These are phyloP conservation scores for Limanda limanda DNA, from an alignment of 2,113 vertebrate genomes.

Conservation along the genomic window DNA sequence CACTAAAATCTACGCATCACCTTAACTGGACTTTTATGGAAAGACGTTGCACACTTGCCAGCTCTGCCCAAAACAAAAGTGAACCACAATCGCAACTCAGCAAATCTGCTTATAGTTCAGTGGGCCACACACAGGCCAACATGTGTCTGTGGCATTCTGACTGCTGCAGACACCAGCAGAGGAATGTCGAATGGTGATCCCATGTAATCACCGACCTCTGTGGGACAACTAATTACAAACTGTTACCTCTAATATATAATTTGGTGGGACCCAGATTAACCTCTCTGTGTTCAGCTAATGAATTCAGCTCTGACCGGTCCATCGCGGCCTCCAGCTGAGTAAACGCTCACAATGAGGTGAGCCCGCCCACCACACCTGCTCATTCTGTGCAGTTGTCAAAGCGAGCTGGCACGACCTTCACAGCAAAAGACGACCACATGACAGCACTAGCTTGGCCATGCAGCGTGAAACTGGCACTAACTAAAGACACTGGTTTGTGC, in stretches of 20 bases:
- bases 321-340: slow-evolving; percentile 55
- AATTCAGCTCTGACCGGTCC: slow-evolving; percentile 42
- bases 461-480: slow-evolving; percentile 6
- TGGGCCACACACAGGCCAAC: slow-evolving; percentile 66
- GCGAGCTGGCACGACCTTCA: slow-evolving; percentile 25
- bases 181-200: slow-evolving; percentile 58
- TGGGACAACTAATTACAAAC: slow-evolving; percentile 71
- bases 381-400: slow-evolving; percentile 36
- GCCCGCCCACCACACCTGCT: slow-evolving; percentile 50
- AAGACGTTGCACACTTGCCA: slow-evolving; percentile 32
- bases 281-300: slow-evolving; percentile 54
- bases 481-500: slow-evolving; percentile 3
- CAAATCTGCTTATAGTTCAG: slow-evolving; percentile 60
- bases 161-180: slow-evolving; percentile 34
- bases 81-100: slow-evolving; percentile 53
- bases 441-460: background rate
- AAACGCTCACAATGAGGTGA: slow-evolving; percentile 36
- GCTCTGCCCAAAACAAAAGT: slow-evolving; percentile 41
- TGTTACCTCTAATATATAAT: slow-evolving; percentile 57
- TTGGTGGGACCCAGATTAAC: slow-evolving; percentile 62
- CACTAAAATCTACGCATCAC: slow-evolving; percentile 20
- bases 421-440: slow-evolving; percentile 7
- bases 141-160: slow-evolving; percentile 55
- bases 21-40: slow-evolving; percentile 20
- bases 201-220: slow-evolving; percentile 63